Conservation (phyloP, 2,113 vertebrate genomes). For the Carlito syrichta region DNA sequence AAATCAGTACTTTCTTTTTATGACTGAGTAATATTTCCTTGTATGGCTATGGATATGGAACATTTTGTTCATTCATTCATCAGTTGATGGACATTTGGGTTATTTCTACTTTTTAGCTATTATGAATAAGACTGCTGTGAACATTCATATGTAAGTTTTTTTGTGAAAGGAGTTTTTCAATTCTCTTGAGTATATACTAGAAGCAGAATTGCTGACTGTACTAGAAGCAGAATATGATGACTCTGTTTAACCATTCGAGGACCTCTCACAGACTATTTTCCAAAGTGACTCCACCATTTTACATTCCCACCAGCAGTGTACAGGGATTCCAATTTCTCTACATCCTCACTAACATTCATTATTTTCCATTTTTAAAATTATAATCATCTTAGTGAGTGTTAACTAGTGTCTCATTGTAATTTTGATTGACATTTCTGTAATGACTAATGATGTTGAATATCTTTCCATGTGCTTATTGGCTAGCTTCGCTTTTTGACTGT, state of each 20-base stretch:
- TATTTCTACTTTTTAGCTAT: not conserved
- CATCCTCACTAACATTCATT: not conserved
- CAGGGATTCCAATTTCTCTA: not conserved
- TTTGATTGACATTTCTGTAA: not conserved
- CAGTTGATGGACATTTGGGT: not conserved
- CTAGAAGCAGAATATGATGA: not conserved
- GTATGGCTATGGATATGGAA: not conserved
- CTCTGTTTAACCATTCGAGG: not conserved
- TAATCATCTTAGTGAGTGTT: not conserved
- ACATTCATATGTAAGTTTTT: not conserved
- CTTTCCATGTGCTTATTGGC: not conserved
- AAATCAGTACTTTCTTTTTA: constrained; percentile 1
- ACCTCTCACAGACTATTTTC: not conserved
- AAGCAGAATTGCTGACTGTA: not conserved
- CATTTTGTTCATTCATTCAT: not conserved
- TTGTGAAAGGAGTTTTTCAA: not conserved
- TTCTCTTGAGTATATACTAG: not conserved
- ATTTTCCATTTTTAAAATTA: not conserved
- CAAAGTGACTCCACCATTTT: not conserved
- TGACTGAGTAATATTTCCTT: not conserved
- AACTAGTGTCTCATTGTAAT: not conserved
- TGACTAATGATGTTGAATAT: not conserved
- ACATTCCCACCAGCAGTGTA: not conserved
- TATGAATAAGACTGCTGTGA: not conserved
- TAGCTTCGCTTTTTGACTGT: not conserved